Base-by-base conservation (phyloP, 1,140 invertebrate genomes). In the Neocloeon triangulifer region DNA sequence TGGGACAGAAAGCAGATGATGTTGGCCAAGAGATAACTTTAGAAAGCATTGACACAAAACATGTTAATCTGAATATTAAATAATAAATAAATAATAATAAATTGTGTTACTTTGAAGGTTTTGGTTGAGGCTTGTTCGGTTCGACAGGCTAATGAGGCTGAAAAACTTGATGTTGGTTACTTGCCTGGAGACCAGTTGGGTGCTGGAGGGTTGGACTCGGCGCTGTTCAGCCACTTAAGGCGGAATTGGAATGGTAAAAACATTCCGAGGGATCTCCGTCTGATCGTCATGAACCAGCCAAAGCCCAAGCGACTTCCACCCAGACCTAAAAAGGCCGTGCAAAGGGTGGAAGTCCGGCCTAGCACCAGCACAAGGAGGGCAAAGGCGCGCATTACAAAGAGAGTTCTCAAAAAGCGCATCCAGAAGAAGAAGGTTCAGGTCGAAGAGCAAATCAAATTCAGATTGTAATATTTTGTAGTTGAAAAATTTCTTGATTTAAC, bases 151-250 rank as follows among this genome's bases (percentile, higher is more conserved):
- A 43, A 58, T 0, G 56, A 66, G 39, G 60, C 64, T 10, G 15
- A 36, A 0, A 25, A 27, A 6, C 32, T 45, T 25, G 70, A 75
- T 38, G 51, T 42, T 18, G 71, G 71, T 3, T 40, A 50, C 12
- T 51, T 79, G 17, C 77, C 76, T 1, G 77, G 77, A 1, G 75
- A 81, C 52, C 53, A 53, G 5, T 51, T 58, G 34, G 77, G 78
- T 2, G 74, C 75, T 4, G 73, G 62, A 25, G 77, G 78, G 5
- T 50, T 75, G 0, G 72, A 78, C 48, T 74, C 73, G 0, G 50
- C 59, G 2, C 25, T 40, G 23, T 48, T 33, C 34, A 47, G 44
- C 5, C 70, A 78, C 47, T 47, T 73, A 2, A 66, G 68, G 38
- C 53, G 69, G 5, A 76, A 74, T 40, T 79, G 75, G 75, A 58